Evolutionary conservation across 2,113 vertebrate genomes (phyloP).

Genomic region (Cyanoramphus novaezelandiae): DNA sequence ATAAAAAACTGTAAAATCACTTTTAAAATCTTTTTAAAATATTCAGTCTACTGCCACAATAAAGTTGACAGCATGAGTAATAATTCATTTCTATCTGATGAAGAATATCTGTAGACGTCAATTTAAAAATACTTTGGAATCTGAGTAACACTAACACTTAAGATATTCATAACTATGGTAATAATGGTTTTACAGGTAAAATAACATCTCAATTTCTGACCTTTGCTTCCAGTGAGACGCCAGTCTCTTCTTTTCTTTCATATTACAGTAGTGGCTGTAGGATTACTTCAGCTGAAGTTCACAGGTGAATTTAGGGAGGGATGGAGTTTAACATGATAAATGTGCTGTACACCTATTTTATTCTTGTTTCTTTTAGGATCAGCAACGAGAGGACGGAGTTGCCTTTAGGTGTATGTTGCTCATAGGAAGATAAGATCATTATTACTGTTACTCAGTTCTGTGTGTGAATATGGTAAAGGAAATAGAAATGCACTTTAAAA

Average conservation of each 20-base stretch:
- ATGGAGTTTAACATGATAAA: neutral
- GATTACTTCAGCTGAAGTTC: neutral
- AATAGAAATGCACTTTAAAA: neutral
- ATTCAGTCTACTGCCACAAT: accelerated
- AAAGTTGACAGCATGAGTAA: neutral
- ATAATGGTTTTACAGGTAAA: neutral
- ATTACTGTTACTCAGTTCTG: neutral
- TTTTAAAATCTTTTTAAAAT: neutral
- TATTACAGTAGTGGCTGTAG: neutral
- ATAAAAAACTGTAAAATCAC: neutral
- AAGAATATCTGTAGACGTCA: neutral
- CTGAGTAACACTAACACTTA: neutral
- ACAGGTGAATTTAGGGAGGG: neutral
- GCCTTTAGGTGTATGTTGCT: neutral
- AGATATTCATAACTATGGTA: neutral
- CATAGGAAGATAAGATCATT: neutral
- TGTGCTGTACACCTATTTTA: neutral
- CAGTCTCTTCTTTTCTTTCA: neutral
- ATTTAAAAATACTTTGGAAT: neutral
- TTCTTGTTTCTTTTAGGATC: neutral
- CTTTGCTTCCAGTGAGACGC: neutral
- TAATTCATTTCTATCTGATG: neutral
- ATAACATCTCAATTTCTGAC: neutral
- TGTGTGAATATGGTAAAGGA: neutral
- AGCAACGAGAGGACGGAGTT: neutral